Evolutionary conservation across 2,888 invertebrate species (phyloP).

Genomic region (Andricus curvator): DNA sequence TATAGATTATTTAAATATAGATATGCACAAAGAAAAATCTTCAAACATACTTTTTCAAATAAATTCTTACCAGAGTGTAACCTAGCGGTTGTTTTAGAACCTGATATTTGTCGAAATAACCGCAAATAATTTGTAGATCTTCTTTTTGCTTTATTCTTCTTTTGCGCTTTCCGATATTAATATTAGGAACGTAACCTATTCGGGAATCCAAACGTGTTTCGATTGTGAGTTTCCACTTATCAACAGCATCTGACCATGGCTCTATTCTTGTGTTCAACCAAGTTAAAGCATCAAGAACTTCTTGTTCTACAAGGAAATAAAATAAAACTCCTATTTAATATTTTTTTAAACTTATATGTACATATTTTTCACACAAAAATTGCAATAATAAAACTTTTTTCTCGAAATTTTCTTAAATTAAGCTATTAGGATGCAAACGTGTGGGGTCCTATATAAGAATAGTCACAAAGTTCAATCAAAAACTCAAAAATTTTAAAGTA

Average conservation of each 20-base stretch:
- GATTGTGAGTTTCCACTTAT: background rate
- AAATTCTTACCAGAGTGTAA: background rate
- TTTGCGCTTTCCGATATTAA: background rate
- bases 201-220: background rate
- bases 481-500: too few species aligned
- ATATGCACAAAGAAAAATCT: too few species aligned
- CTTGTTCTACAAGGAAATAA: background rate
- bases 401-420: too few species aligned
- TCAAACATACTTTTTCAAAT: background rate
- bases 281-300: background rate
- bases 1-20: too few species aligned
- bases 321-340: too few species aligned
- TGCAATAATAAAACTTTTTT: too few species aligned
- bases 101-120: background rate
- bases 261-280: background rate
- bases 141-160: background rate
- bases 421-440: too few species aligned
- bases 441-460: too few species aligned
- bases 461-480: too few species aligned
- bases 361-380: too few species aligned
- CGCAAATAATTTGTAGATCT: background rate
- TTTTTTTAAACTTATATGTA: too few species aligned
- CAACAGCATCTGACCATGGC: background rate
- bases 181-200: background rate
- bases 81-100: background rate